Base-by-base conservation (phyloP, 2,888 invertebrate genomes). In the Leptopilina syphax region DNA sequence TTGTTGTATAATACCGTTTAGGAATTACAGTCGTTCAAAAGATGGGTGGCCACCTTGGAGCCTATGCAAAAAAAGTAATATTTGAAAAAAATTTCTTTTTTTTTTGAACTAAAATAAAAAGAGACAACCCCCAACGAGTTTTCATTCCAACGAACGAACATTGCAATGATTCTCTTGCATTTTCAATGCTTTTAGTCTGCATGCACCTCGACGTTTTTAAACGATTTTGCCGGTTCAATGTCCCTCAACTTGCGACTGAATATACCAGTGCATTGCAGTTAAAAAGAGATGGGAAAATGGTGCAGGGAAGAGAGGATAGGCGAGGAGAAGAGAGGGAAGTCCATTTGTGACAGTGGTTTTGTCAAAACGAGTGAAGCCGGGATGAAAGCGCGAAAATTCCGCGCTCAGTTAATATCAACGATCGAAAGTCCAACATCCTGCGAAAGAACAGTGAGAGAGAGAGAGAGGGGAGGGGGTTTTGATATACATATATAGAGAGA, bases 401-500 rank as follows among this genome's bases (percentile, higher is more conserved):
- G 79, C 79, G 82, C 77, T 79, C 83, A 82, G 84, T 87, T 87
- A 88, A 87, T 87, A 86, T 86, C 84, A 84, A 83, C 85, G 85
- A 86, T 88, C 85, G 86, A 85, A 85, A 83, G 80, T 78, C 76
- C 77, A 73, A 77, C 84, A 82, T 76, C 68, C 67, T 63, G 41
- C 65, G 24, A 54, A 41, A 67, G 68, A 77, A 77, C 34, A 79
- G 73, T 57, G 77, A 80, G 50, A 81, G 66, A 65, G 27, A 50
- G 54, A 77, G 63, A 66, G 66, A 60, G 10, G 24, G 50, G 65
- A 34, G 4, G 65, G 41, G 57, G 18, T 66, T n/a, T 18, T 63
- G 65, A 24, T 47, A 47, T 47, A 27, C 27, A 47, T 47, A 47
- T 47, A 47, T 47, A 50, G 54, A 77, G 63, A 67, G 54, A 60